Conservation (phyloP, 2,888 invertebrate genomes). For the Cryptops parisi region DNA sequence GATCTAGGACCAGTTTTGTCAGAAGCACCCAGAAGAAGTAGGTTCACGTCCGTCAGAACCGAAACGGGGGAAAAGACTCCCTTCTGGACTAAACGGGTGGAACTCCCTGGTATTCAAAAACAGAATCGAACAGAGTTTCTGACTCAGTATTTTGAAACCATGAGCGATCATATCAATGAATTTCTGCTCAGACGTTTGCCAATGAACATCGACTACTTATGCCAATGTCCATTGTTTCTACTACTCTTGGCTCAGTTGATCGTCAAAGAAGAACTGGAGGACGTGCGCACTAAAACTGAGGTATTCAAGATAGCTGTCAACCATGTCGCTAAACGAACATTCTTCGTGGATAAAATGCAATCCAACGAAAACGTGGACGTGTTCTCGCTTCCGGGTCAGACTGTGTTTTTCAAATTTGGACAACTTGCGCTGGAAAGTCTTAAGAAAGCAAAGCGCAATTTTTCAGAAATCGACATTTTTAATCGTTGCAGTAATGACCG, state of each 20-base stretch:
- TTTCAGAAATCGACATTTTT: neutral
- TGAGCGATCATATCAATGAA: neutral
- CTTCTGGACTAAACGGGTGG: neutral
- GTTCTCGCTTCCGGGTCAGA: neutral
- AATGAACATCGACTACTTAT: neutral
- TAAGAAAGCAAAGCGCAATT: neutral
- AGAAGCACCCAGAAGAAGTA: neutral
- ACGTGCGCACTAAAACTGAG: neutral
- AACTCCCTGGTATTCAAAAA: neutral
- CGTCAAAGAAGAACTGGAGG: neutral
- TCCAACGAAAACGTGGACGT: neutral
- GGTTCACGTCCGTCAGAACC: neutral
- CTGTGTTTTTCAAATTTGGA: neutral
- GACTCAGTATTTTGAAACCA: neutral
- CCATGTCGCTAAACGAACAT: too few species aligned
- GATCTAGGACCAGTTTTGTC: neutral
- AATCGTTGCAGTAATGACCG: neutral
- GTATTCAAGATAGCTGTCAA: neutral
- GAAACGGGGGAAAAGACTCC: neutral
- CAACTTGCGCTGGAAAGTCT: neutral
- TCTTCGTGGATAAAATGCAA: too few species aligned
- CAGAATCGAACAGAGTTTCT: neutral
- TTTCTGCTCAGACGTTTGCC: neutral
- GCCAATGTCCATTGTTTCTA: neutral
- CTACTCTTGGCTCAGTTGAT: neutral